phyloP scores from a whole-genome alignment of 2,113 vertebrate species.

The Tylochromis polylepis region DNA sequence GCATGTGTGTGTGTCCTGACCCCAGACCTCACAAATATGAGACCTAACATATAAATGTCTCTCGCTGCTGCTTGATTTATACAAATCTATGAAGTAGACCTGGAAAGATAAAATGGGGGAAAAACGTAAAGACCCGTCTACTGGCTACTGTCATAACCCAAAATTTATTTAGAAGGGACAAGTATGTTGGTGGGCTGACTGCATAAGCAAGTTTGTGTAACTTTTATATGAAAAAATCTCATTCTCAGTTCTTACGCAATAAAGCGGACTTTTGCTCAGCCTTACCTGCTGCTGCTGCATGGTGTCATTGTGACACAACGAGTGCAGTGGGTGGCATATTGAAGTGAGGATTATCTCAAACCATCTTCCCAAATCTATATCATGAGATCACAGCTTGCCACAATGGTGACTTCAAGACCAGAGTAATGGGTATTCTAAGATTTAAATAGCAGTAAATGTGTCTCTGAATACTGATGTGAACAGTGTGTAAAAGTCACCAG shows the following conservation, averaged over 20 bases:
- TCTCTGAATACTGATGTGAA: neutral
- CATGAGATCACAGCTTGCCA: neutral
- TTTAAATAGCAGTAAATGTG: neutral
- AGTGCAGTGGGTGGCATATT: neutral
- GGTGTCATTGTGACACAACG: neutral
- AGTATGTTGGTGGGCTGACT: neutral
- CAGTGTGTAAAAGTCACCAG: neutral
- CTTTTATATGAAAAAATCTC: neutral
- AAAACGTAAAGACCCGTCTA: neutral
- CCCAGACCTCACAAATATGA: neutral
- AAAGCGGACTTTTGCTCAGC: neutral
- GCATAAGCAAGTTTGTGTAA: neutral
- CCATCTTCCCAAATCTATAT: neutral
- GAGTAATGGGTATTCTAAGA: neutral
- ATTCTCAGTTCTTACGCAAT: neutral
- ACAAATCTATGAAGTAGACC: neutral
- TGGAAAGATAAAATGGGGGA: neutral
- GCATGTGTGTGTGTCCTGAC: neutral
- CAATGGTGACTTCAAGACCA: neutral
- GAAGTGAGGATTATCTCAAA: neutral
- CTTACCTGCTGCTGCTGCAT: neutral
- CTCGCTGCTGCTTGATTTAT: conserved; percentile 7
- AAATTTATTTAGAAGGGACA: neutral
- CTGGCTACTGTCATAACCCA: neutral
- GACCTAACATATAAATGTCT: neutral